Percentiles rank a stretch among this genome's conserved stretches.
phyloP scores from a whole-genome alignment of 2,797 vertebrate species.

The Alcedo atthis region DNA sequence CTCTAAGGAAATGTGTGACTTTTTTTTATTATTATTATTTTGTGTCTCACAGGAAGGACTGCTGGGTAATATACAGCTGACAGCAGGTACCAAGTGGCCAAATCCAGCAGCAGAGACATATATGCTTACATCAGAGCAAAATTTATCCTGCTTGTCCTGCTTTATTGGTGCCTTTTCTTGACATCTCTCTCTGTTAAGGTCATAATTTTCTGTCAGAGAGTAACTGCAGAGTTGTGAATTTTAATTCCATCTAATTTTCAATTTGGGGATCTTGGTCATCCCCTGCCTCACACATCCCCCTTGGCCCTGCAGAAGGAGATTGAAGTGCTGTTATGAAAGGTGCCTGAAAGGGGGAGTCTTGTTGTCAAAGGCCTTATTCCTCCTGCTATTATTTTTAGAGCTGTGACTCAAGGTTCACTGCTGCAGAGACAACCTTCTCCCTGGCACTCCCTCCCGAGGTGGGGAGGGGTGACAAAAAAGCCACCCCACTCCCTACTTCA shows the following conservation, averaged over 20 bases:
- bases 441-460: background rate
- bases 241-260: constrained; percentile 47
- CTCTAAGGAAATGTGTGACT: background rate
- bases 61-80: background rate
- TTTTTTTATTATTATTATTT: background rate
- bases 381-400: background rate
- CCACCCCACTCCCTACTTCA: background rate
- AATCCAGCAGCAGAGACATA: fast-evolving
- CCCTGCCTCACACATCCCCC: background rate
- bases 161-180: background rate
- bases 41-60: background rate
- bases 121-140: background rate
- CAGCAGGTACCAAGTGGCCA: background rate
- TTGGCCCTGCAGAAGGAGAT: background rate
- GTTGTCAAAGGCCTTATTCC: background rate
- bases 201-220: constrained; percentile 42
- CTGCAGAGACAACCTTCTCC: background rate
- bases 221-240: constrained; percentile 31
- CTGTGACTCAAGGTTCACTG: background rate
- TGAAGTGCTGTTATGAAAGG: background rate
- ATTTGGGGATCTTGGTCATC: background rate
- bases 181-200: background rate
- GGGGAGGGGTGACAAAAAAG: background rate
- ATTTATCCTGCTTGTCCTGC: background rate
- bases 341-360: background rate